Evolutionary conservation across 2,797 vertebrate genomes (phyloP).

Genomic region (Falco peregrinus): DNA sequence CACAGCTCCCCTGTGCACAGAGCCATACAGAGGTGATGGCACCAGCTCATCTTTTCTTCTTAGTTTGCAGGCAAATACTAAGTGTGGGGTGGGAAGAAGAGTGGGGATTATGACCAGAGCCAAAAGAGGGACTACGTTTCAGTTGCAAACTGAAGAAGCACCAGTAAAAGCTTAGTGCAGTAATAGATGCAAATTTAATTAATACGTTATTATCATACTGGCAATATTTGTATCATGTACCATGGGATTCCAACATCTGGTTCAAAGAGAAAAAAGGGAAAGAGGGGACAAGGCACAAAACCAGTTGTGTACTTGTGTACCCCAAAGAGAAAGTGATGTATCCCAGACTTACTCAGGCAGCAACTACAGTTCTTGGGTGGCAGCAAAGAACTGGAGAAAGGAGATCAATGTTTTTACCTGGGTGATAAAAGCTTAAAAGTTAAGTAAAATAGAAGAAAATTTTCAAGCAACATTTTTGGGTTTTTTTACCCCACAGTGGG

Average conservation of each 20-base stretch:
- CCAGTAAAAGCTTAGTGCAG: not conserved
- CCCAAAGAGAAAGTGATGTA: not conserved
- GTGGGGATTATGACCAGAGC: not conserved
- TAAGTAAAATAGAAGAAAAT: not conserved
- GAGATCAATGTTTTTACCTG: not conserved
- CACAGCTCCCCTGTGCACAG: not conserved
- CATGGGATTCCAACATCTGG: not conserved
- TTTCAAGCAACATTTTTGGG: not conserved
- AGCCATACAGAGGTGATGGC: not conserved
- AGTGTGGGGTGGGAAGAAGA: not conserved
- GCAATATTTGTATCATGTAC: not conserved
- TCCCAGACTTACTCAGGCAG: not conserved
- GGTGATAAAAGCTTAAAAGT: not conserved
- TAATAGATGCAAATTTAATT: not conserved
- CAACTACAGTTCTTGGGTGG: not conserved
- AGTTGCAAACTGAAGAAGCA: not conserved
- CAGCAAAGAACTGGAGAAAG: not conserved
- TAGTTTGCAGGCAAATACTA: not conserved
- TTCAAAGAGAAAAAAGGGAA: not conserved
- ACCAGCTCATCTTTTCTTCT: not conserved
- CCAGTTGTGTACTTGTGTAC: rapidly evolving
- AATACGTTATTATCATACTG: not conserved
- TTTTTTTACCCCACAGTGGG: not conserved
- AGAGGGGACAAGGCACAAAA: not conserved
- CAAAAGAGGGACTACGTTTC: not conserved